Evolutionary conservation across 2,797 vertebrate genomes (phyloP).

Genomic region (Simalia tracyae): DNA sequence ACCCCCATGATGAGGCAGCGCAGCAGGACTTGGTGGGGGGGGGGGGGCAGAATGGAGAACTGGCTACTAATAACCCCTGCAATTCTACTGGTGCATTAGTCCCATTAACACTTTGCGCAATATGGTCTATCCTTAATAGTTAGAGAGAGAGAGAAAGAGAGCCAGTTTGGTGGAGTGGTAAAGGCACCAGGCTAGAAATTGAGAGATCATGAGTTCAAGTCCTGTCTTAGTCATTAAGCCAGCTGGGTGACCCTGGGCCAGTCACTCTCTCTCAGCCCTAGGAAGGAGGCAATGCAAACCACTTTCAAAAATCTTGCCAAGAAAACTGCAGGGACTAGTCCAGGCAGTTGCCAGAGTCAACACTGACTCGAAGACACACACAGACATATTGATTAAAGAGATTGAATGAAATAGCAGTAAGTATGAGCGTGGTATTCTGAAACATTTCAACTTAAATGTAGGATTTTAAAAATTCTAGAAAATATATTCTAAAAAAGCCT

Average conservation of each 20-base stretch:
- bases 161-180: neutral
- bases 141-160: neutral
- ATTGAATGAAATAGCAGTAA: neutral
- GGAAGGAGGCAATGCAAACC: neutral
- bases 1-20: neutral
- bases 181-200: neutral
- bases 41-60: neutral
- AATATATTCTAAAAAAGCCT: neutral
- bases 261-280: neutral
- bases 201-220: neutral
- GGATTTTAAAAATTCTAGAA: neutral
- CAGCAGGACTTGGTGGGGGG: neutral
- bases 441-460: constrained; percentile 7
- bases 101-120: constrained; percentile 9
- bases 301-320: neutral
- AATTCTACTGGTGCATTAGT: neutral
- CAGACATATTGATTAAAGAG: neutral
- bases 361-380: neutral
- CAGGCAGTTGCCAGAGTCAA: neutral
- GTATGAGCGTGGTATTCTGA: neutral
- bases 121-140: neutral
- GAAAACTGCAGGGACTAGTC: neutral
- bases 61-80: constrained; percentile 57
- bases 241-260: neutral
- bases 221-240: neutral